Percentiles rank a stretch among this genome's conserved stretches.
These are phyloP conservation scores for Naja naja DNA, from an alignment of 2,113 vertebrate species.

Conservation along the genomic window DNA sequence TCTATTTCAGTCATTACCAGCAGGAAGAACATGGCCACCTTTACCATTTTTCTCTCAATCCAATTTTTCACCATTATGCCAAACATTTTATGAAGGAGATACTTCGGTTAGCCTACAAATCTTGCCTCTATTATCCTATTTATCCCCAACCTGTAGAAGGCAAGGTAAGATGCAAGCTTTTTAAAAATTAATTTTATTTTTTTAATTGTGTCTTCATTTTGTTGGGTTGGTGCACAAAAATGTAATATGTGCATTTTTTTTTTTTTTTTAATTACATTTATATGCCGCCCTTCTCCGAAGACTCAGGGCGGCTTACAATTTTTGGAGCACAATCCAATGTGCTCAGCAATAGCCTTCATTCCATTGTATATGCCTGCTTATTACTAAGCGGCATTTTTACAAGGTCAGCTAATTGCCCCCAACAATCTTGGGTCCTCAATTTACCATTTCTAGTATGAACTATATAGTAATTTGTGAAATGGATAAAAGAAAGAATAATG, in stretches of 20 bases:
- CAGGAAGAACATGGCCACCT: slow-evolving; percentile 83
- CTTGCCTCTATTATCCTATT: slow-evolving; percentile 82
- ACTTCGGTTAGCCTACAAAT: slow-evolving; percentile 81
- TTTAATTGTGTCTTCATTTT: neutral
- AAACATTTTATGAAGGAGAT: slow-evolving; percentile 86
- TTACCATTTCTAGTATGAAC: neutral
- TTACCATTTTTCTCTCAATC: slow-evolving; percentile 79
- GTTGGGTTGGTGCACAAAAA: neutral
- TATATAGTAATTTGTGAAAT: neutral
- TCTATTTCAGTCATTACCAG: slow-evolving; percentile 80
- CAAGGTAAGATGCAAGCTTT: slow-evolving; percentile 70
- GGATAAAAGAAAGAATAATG: neutral
- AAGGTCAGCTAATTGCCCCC: no score
- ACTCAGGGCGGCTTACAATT: no score
- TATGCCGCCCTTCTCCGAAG: no score
- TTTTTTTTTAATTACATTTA: no score
- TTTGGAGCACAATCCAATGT: no score
- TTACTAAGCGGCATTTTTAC: no score
- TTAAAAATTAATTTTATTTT: neutral
- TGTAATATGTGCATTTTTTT: neutral
- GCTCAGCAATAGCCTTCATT: no score
- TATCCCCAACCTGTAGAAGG: slow-evolving; percentile 65
- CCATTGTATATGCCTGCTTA: no score
- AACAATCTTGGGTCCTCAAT: no score
- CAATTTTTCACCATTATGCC: slow-evolving; percentile 73